phyloP scores from a whole-genome alignment of 2,888 invertebrate genomes.

The Parnassius mnemosyne region DNA sequence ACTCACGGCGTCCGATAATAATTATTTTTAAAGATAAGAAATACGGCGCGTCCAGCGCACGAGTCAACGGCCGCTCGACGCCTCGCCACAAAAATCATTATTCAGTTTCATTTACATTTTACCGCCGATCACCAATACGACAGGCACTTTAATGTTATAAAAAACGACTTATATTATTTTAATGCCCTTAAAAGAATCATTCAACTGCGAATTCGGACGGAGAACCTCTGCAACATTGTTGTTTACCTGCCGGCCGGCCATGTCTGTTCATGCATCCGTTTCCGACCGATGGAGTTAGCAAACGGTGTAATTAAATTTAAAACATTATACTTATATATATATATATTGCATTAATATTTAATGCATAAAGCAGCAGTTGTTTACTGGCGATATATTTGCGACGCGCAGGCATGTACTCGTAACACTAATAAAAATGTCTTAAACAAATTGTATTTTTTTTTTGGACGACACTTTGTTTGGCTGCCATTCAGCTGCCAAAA shows the following conservation, averaged over 20 bases:
- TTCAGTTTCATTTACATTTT: conserved; percentile 62
- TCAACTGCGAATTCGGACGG: not conserved
- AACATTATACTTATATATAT: conserved; percentile 10
- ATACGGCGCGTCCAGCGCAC: conserved; percentile 36
- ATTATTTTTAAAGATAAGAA: conserved; percentile 45
- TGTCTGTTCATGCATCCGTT: not conserved
- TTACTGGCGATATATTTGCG: conserved; percentile 4
- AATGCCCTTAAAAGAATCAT: conserved; percentile 10
- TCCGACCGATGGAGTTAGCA: conserved; percentile 12
- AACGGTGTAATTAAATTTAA: conserved; percentile 16
- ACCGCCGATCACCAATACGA: conserved; percentile 47
- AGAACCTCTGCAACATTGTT: conserved; percentile 7
- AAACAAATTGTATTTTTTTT: conserved; percentile 11
- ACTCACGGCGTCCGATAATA: conserved; percentile 39
- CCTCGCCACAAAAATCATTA: conserved; percentile 56
- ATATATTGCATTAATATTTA: too few species aligned
- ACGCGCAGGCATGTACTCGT: conserved; percentile 7
- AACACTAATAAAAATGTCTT: conserved; percentile 21
- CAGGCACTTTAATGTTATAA: conserved; percentile 40
- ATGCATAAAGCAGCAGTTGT: conserved; percentile 3
- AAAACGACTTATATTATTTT: conserved; percentile 28
- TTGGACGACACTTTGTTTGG: conserved; percentile 7
- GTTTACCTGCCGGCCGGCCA: not conserved
- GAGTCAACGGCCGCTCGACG: conserved; percentile 58
- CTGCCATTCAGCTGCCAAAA: not conserved